phyloP scores from a whole-genome alignment of 2,797 vertebrate species.

The Glossophaga mutica region DNA sequence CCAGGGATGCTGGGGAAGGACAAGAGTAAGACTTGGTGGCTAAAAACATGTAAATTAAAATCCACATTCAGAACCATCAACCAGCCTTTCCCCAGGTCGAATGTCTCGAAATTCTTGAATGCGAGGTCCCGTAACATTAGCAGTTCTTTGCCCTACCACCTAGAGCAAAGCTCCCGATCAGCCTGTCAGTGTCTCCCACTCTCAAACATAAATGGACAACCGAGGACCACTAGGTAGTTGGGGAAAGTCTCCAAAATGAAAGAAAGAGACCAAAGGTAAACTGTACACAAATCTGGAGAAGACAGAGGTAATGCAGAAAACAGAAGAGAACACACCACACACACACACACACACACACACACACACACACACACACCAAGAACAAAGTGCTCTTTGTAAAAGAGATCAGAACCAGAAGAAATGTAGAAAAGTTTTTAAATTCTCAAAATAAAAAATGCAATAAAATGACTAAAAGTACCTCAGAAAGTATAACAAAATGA shows the following conservation, averaged over 20 bases:
- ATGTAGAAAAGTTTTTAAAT: not conserved
- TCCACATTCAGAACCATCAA: not conserved
- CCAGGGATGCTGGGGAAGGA: not conserved
- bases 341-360: not conserved
- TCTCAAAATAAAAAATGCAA: conserved; percentile 33
- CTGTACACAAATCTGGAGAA: not conserved
- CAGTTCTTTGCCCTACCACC: not conserved
- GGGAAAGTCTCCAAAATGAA: conserved; percentile 20
- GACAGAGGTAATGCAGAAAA: not conserved
- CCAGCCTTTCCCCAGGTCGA: not conserved
- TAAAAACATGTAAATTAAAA: not conserved
- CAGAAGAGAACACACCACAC: not conserved
- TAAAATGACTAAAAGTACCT: conserved; percentile 24
- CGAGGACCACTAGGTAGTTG: not conserved
- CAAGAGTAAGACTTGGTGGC: not conserved
- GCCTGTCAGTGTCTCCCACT: not conserved
- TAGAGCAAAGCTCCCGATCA: not conserved
- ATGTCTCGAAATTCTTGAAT: not conserved
- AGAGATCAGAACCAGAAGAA: not conserved
- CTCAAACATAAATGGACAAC: conserved; percentile 12
- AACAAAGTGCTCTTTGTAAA: conserved; percentile 15
- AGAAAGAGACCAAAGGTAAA: not conserved
- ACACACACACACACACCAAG: not conserved
- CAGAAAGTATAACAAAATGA: conserved; percentile 13
- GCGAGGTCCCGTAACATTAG: not conserved